Base-by-base conservation (phyloP, 2,113 vertebrate species). In the Oreochromis tanganicae region DNA sequence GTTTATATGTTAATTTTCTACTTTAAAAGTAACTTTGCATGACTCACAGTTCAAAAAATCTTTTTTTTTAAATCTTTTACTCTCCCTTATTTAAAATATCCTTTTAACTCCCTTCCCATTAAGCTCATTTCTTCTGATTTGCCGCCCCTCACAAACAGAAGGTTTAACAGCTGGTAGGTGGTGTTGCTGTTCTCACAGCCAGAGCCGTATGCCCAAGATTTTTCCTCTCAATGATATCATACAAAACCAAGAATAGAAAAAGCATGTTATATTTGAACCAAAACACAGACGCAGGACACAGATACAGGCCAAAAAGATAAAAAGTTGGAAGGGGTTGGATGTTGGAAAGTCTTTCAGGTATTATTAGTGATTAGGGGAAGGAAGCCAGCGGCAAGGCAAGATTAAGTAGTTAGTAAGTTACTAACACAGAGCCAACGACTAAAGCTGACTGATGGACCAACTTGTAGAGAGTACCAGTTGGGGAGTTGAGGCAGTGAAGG, bases 261-360 rank as follows among this genome's bases (percentile, higher is more conserved):
- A 4, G 68, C 41, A 24, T 41, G n/a, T 41, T 6, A 41, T 41
- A n/a, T 41, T 8, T 41, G 2, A 68, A 68, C 63, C 36, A 68
- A 68, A 14, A 68, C 36, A 41, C n/a, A 68, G 36, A 29, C 3
- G 0, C 7, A 59, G 55, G 6, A 56, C 55, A 56, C 21, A 4
- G 55, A 36, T 1, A 0, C 32, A 36, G 12, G n/a, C 63, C 63
- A 41, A 8, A 21, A 68, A 24, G 3, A 21, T 68, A 21, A 1
- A 68, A 68, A 3, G 0, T 0, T 41, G 36, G n/a, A 68, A 68
- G n/a, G 0, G 12, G 4, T 41, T 41, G n/a, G 66, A 16, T 71
- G 4, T 24, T 71, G 12, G 66, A 71, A 41, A 71, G n/a, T 24
- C n/a, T 71, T 71, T 24, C 36, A 71, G 66, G 36, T 14, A 0